Base-by-base conservation (phyloP, 2,888 invertebrate genomes). In the Schizaphis graminum region DNA sequence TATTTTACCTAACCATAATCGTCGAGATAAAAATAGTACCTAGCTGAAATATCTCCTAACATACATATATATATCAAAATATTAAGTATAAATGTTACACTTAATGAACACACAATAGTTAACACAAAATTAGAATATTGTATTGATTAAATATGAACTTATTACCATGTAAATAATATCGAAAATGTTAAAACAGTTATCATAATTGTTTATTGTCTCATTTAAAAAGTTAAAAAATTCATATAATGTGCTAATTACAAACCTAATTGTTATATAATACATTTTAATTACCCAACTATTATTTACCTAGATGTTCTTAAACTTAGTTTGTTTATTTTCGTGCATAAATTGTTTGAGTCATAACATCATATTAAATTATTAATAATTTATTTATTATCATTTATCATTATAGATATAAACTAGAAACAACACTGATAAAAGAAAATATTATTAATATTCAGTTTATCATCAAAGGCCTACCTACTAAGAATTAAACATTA, bases 401-500 rank as follows among this genome's bases (percentile, higher is more conserved):
- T 61, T 89, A 61, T 61, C 44, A 61, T 26, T 44, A 28, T 61
- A 89, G 57, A 44, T 13, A 26, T 44, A 47, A 89, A 89, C 44
- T 61, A 21, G 61, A 89, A 90, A 47, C 35, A 77, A 77, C 77
- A 21, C 7, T 8, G 77, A 77, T 77, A 77, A 77, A 16, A 35
- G 35, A 77, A 77, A 35, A 77, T 21, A n/a, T 5, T 57, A n/a
- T 13, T n/a, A 67, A 85, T 67, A 92, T 88, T 88, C 44, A 53
- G 28, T 92, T 92, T 41, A 92, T 92, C 86, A 87, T 21, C n/a
- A 88, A 67, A 67, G 67, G 41, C 53, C 67, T 87, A 92, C 88
- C 88, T 92, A 92, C 88, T 88, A 88, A 53, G 87, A 92, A 87
- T 67, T 67, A 13, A 67, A 49, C 16, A 88, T 92, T 88, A 67